phyloP scores from a whole-genome alignment of 1,140 invertebrate genomes.

The Drosophila fuyamai region DNA sequence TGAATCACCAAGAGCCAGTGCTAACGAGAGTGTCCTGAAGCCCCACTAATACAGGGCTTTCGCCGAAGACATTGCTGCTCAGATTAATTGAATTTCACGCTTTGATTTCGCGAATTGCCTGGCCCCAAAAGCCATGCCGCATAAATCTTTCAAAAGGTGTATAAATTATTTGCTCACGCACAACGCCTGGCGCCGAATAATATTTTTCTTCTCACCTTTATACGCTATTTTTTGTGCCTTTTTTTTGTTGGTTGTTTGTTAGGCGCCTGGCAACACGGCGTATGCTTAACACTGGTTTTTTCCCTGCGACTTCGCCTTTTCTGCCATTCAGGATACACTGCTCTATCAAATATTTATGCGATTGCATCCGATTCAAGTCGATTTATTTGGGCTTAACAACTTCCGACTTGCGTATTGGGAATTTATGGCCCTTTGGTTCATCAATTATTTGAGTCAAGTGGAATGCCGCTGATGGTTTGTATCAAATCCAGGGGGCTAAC shows the following conservation, averaged over 20 bases:
- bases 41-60: not conserved
- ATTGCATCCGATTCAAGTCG: constrained; percentile 70
- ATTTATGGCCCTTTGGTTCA: constrained; percentile 54
- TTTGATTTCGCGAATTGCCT: constrained; percentile 68
- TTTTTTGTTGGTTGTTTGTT: constrained; percentile 14
- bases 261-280: constrained; percentile 53
- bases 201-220: constrained; percentile 52
- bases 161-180: constrained; percentile 79
- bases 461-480: constrained; percentile 37
- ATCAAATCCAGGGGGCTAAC: constrained; percentile 14
- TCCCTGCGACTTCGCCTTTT: constrained; percentile 45
- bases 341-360: constrained; percentile 78
- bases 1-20: constrained; percentile 50
- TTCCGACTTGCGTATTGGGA: constrained; percentile 55
- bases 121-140: constrained; percentile 48
- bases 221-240: constrained; percentile 7
- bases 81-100: constrained; percentile 82
- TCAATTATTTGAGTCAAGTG: constrained; percentile 66
- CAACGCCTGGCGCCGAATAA: constrained; percentile 32
- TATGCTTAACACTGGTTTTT: constrained; percentile 62
- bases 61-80: constrained; percentile 37
- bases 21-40: constrained; percentile 15
- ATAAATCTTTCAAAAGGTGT: constrained; percentile 81
- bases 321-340: constrained; percentile 33
- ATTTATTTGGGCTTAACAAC: constrained; percentile 73